Evolutionary conservation across 2,797 vertebrate species (phyloP).

Genomic region (Florisuga fusca): DNA sequence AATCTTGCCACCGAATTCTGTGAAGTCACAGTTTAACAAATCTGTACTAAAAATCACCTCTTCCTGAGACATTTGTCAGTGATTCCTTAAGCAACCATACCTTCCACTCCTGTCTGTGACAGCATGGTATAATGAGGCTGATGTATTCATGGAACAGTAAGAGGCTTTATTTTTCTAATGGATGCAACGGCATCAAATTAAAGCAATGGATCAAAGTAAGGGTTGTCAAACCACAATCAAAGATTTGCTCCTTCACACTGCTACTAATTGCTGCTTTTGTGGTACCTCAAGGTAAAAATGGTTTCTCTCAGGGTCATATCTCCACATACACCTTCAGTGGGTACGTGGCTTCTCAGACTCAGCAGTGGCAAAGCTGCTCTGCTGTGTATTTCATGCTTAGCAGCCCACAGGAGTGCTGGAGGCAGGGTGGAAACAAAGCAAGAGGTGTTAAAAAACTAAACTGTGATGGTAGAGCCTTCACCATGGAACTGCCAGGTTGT

Average conservation of each 20-base stretch:
- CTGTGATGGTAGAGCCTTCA: not conserved
- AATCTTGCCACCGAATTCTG: no score
- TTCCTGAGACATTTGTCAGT: no score
- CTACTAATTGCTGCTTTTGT: not conserved
- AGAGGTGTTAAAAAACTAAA: not conserved
- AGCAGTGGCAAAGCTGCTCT: not conserved
- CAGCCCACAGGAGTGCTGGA: not conserved
- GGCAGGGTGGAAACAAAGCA: not conserved
- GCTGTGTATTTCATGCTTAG: not conserved
- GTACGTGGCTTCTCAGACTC: not conserved
- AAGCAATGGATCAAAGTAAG: not conserved
- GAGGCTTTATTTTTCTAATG: not conserved
- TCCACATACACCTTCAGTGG: accelerated
- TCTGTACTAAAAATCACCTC: no score
- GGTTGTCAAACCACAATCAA: not conserved
- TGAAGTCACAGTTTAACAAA: no score
- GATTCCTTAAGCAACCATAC: no score
- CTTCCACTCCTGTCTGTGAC: no score
- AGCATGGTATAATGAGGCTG: not conserved
- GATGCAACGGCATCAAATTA: not conserved
- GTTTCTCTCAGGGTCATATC: not conserved
- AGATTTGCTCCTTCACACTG: not conserved
- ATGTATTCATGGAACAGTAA: not conserved
- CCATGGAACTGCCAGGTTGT: not conserved
- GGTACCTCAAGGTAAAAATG: not conserved